A percentile compares a stretch with the other conserved stretches of the same genome.
Conservation (phyloP, 2,888 invertebrate genomes). For the Luperina nickerlii region DNA sequence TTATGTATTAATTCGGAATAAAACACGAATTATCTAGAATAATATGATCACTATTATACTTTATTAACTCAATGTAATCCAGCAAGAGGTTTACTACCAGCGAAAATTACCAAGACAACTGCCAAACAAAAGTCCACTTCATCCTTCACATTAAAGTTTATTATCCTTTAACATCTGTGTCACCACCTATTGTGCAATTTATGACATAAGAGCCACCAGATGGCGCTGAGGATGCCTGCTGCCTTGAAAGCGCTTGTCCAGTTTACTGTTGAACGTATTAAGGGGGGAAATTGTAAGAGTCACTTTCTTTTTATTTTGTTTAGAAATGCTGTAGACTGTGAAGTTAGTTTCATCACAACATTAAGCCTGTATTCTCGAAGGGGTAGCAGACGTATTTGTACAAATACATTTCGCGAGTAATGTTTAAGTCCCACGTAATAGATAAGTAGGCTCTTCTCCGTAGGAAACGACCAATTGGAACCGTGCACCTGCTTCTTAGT, state of each 20-base stretch:
- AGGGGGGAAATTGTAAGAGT: slow-evolving; percentile 6
- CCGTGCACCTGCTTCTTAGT: background rate
- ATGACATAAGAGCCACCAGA: slow-evolving; percentile 40
- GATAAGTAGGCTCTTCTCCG: background rate
- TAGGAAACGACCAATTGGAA: background rate
- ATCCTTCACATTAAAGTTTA: slow-evolving; percentile 6
- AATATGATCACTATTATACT: too few relatives aligned
- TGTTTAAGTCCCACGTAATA: too few relatives aligned
- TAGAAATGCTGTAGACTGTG: background rate
- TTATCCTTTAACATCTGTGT: slow-evolving; percentile 16
- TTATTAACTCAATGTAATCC: slow-evolving; percentile 24
- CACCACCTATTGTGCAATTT: slow-evolving; percentile 35
- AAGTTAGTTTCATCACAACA: background rate
- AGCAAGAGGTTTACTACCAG: slow-evolving; percentile 21
- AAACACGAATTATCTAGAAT: too few relatives aligned
- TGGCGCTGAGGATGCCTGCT: slow-evolving; percentile 40
- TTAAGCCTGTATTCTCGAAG: background rate
- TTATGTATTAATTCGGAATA: too few relatives aligned
- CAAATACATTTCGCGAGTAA: background rate
- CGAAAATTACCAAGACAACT: slow-evolving; percentile 4
- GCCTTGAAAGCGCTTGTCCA: slow-evolving; percentile 24
- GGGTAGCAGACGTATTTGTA: background rate
- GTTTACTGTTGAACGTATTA: slow-evolving; percentile 35
- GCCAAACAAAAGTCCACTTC: slow-evolving; percentile 10
- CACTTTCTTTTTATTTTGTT: slow-evolving; percentile 2